Percentiles rank a stretch among this genome's conserved stretches.
Conservation (phyloP, 53 echinoderm and acorn worm species). For the Arbacia lixula region DNA sequence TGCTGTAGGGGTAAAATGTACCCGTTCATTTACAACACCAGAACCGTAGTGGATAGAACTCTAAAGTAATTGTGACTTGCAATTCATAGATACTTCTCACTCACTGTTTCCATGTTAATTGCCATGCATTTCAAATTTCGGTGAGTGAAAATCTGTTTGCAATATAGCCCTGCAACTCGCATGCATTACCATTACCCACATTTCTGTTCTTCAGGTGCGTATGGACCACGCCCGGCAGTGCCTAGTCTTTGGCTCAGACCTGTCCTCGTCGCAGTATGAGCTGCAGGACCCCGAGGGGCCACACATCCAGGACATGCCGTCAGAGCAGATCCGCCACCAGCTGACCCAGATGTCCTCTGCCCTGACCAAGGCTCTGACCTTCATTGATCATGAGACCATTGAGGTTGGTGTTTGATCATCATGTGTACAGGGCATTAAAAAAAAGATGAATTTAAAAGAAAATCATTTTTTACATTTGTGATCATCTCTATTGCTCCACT, state of each 20-base stretch:
- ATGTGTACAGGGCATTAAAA: neutral
- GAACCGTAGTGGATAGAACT: no score
- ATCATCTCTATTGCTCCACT: no score
- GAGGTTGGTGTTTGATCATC: slow-evolving; percentile 58
- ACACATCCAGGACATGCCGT: slow-evolving; percentile 90
- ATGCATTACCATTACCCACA: no score
- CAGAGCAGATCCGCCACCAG: slow-evolving; percentile 98
- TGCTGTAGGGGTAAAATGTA: no score
- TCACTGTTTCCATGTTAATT: no score
- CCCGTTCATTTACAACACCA: no score
- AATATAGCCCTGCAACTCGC: no score
- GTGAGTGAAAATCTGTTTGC: no score
- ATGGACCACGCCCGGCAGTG: slow-evolving; percentile 88
- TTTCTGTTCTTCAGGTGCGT: slow-evolving; percentile 70
- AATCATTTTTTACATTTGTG: no score
- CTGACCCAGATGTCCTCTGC: slow-evolving; percentile 91
- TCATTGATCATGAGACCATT: slow-evolving; percentile 83
- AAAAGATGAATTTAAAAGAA: neutral
- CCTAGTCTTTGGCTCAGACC: slow-evolving; percentile 77
- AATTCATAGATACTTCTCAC: no score
- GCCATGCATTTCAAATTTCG: no score
- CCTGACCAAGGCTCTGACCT: slow-evolving; percentile 74
- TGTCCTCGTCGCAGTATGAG: slow-evolving; percentile 88
- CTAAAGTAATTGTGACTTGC: no score
- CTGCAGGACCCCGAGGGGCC: slow-evolving; percentile 82